These are phyloP conservation scores for Neoaliturus tenellus DNA, from an alignment of 2,888 invertebrate species.

Conservation along the genomic window DNA sequence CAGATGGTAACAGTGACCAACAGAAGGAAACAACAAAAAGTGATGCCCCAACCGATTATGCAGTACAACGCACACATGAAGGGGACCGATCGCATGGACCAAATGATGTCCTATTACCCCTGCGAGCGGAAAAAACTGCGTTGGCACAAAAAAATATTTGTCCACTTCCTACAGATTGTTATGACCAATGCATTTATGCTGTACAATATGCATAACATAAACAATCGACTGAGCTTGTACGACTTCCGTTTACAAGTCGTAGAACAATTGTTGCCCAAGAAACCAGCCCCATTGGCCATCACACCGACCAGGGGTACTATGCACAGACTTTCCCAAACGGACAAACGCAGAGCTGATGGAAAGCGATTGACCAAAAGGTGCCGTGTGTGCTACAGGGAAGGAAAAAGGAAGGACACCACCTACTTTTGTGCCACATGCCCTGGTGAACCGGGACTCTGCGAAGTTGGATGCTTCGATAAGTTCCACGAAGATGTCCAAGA, in stretches of 20 bases:
- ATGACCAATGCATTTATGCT: background rate
- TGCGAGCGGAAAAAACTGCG: background rate
- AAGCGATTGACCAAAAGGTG: conserved; percentile 28
- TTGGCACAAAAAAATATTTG: background rate
- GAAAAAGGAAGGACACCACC: conserved; percentile 58
- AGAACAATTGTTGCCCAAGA: background rate
- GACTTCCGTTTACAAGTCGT: background rate
- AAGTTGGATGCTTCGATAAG: conserved; percentile 58
- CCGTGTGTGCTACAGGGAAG: conserved; percentile 59
- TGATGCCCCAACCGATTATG: background rate
- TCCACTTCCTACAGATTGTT: background rate
- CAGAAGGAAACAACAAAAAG: background rate
- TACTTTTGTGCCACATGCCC: conserved; percentile 59
- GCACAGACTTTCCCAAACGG: background rate
- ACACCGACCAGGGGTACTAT: background rate
- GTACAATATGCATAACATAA: background rate
- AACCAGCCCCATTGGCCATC: background rate
- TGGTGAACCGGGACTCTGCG: conserved; percentile 60
- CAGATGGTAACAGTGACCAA: background rate
- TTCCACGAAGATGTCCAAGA: conserved; percentile 53
- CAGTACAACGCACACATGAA: background rate
- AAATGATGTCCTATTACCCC: conserved; percentile 3
- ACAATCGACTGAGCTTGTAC: background rate
- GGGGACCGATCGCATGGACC: background rate
- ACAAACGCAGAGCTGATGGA: conserved; percentile 13